Base-by-base conservation (phyloP, 2,113 vertebrate genomes). In the Tapirus terrestris region DNA sequence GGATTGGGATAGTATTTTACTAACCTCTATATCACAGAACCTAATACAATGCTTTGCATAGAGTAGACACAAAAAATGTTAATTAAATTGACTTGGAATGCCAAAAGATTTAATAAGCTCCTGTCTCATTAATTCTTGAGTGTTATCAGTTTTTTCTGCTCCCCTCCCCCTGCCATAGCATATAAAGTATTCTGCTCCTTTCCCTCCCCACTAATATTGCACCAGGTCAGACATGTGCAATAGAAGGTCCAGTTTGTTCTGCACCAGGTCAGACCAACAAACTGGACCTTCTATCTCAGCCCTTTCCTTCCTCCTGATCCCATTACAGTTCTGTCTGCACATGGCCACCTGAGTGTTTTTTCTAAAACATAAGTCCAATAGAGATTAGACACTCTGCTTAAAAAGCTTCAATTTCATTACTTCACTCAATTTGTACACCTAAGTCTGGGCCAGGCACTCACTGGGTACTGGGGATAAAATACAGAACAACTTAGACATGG, bases 291-390 rank as follows among this genome's bases (percentile, higher is more conserved):
- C 68, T 75, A 4, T 93, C 61, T 79, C 67, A 96, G 93, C 67
- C 39, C 51, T 76, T 97, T 77, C 36, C 53, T 31, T 91, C 73
- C 63, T 51, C 18, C 61, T 73, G 77, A 85, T 89, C 45, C 43
- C 61, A 31, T 80, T 45, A 73, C 3, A 56, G 9, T 89, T 94
- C 72, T 61, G 93, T 96, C 79, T 68, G 6, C 48, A 68, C 25
- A 43, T 92, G 67, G 60, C 53, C 45, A 43, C 27, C 25, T 84
- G 79, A 53, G 11, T 82, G 8, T 31, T 85, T 80, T 94, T 87
- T 84, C 82, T 85, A 97, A 91, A 93, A 82, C 43, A 65, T 58
- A 84, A 96, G 82, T 85, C 68, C 61, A 89, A 60, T 77, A 93
- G 79, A 65, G 21, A 91, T 77, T 81, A 93, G 60, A 77, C 17